phyloP scores from a whole-genome alignment of 2,888 invertebrate species.

The Melieria picta region DNA sequence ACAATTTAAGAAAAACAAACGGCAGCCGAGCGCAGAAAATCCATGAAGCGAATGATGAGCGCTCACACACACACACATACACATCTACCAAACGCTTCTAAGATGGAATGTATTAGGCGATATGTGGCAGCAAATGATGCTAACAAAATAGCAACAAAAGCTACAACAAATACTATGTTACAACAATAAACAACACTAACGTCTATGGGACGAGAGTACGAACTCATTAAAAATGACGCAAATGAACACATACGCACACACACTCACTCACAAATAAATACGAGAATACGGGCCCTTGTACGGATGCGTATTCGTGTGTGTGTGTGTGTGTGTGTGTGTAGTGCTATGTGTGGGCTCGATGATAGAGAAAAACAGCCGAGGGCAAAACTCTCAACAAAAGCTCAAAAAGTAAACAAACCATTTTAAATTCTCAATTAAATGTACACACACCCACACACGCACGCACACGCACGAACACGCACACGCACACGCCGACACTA shows the following conservation, averaged over 20 bases:
- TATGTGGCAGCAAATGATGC: neutral
- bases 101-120: slow-evolving; percentile 6
- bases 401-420: slow-evolving; percentile 55
- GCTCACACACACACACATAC: neutral
- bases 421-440: slow-evolving; percentile 61
- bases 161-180: neutral
- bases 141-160: neutral
- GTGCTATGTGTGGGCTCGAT: too few species aligned
- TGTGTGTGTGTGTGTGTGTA: neutral
- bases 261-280: slow-evolving; percentile 14
- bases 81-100: neutral
- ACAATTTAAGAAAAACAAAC: slow-evolving; percentile 29
- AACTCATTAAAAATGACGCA: slow-evolving; percentile 30
- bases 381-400: slow-evolving; percentile 55
- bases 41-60: neutral
- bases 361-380: slow-evolving; percentile 44
- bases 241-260: slow-evolving; percentile 30
- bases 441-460: slow-evolving; percentile 41
- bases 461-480: slow-evolving; percentile 8
- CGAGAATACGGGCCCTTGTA: neutral
- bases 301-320: neutral
- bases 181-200: slow-evolving; percentile 13
- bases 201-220: slow-evolving; percentile 11
- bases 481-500: neutral
- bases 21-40: neutral